Base-by-base conservation (phyloP, 2,113 vertebrate genomes). In the Dasyurus viverrinus region DNA sequence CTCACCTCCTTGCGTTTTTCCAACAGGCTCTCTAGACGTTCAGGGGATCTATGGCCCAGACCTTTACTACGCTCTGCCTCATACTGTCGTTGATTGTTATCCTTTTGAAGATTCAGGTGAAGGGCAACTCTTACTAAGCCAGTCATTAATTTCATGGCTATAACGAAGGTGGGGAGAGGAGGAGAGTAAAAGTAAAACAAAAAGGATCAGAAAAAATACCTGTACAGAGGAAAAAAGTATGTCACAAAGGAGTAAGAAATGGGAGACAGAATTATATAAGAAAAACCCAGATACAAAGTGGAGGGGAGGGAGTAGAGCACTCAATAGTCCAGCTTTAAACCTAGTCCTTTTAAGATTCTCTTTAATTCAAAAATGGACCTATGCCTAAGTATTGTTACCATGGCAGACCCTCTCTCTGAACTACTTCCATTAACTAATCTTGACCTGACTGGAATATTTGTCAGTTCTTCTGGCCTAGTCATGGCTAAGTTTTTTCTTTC, bases 101-200 rank as follows among this genome's bases (percentile, higher is more conserved):
- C 98, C 89, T 95, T 96, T 68, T 97, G 98, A 57, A 96, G 42
- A 92, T 94, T 97, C 92, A 98, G 91, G 0, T 96, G 96, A 52
- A 97, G 89, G 8, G 98, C 98, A 96, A 98, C 98, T 27, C 57
- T 94, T 93, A 98, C 98, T 89, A 98, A 92, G 0, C 98, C 98
- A 0, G 98, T 98, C 98, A 98, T 98, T 91, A 98, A 54, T 90
- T 98, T 98, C 98, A 98, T 97, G 91, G 98, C 98, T 98, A 93
- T 91, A 42, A 95, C 46, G 3, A 16, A 52, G 10, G 89, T 47
- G 89, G 47, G 12, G 9, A 52, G 89, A 42, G 89, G 26, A 90
- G 25, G 89, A 3, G 5, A 84, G 22, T 84, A 42, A 84, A 19
- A 84, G 89, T 27, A 95, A 19, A 25, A 94, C 92, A 93, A 96